Base-by-base conservation (phyloP, 2,113 vertebrate species). In the Phaetusa simplex region DNA sequence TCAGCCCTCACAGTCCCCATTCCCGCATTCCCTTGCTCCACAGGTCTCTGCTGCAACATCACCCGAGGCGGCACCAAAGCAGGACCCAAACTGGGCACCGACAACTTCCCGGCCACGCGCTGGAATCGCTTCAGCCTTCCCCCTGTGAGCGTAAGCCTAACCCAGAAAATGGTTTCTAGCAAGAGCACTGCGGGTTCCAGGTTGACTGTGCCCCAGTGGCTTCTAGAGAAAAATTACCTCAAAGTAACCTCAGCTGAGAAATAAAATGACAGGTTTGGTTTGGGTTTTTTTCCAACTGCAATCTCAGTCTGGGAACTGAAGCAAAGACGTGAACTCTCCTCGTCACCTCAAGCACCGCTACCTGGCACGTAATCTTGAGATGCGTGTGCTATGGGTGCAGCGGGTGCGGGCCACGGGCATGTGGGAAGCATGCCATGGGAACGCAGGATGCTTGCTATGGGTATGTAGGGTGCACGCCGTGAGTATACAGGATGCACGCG, bases 91-190 rank as follows among this genome's bases (percentile, higher is more conserved):
- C 24, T 24, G 13, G 34, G 58, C 66, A 53, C 11, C 36, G 66
- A 58, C 16, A 81, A 47, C 0, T 0, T 64, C 61, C 42, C 0
- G 1, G 50, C 9, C 50, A 21, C 0, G 0, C 4, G 1, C 27
- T 47, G 52, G 55, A 81, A 72, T 18, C 4, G 1, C 52, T 78
- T 84, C 70, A 74, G 18, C 20, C 34, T 55, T 52, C 23, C 52
- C 9, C 18, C 32, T 65, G 3, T 4, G 27, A 90, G 42, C 3
- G 1, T 52, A 49, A 92, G 23, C 24, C 19, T 82, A 84, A 81
- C 66, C 5, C 49, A 71, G 65, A 79, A 61, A 91, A 72, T 7
- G 32, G 26, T 52, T 93, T 78, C 45, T 66, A 91, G 24, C 32
- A 76, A 79, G 62, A 82, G 53, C 4, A 0, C 53, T 64, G 21